Conservation (phyloP, 2,113 vertebrate genomes). For the Alouatta palliata region DNA sequence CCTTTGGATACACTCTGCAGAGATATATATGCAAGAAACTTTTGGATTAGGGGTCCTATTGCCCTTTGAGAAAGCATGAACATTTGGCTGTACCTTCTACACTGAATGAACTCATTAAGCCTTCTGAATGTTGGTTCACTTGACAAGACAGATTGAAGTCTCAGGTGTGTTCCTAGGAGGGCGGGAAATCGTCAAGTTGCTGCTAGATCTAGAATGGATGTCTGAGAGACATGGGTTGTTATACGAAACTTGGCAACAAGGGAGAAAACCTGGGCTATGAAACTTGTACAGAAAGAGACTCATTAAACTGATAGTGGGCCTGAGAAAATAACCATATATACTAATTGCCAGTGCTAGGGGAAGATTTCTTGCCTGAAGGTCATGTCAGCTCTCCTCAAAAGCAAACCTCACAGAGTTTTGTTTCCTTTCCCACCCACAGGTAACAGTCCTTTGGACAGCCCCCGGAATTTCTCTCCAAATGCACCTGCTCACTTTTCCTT, state of each 20-base stretch:
- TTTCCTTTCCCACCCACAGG: conserved; percentile 84
- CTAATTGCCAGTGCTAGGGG: background rate
- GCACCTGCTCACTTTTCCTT: conserved; percentile 98
- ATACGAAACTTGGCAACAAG: background rate
- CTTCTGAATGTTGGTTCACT: conserved; percentile 23
- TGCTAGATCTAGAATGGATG: background rate
- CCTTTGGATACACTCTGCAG: background rate
- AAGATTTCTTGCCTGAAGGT: background rate
- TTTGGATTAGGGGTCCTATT: background rate
- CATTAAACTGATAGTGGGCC: background rate
- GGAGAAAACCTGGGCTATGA: background rate
- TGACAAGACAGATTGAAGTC: conserved; percentile 12
- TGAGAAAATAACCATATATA: conserved; percentile 10
- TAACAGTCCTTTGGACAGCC: conserved; percentile 97
- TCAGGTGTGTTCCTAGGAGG: background rate
- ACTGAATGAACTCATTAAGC: conserved; percentile 20
- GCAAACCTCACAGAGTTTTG: background rate
- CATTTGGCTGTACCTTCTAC: background rate
- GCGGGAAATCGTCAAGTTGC: background rate
- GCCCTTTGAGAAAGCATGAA: conserved; percentile 9
- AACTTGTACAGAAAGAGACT: conserved; percentile 6
- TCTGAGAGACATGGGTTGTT: background rate
- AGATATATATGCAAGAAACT: background rate
- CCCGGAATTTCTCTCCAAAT: conserved; percentile 98
- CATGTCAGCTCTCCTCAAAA: background rate